Conservation (phyloP, 2,888 invertebrate genomes). For the Leucozona laternaria region DNA sequence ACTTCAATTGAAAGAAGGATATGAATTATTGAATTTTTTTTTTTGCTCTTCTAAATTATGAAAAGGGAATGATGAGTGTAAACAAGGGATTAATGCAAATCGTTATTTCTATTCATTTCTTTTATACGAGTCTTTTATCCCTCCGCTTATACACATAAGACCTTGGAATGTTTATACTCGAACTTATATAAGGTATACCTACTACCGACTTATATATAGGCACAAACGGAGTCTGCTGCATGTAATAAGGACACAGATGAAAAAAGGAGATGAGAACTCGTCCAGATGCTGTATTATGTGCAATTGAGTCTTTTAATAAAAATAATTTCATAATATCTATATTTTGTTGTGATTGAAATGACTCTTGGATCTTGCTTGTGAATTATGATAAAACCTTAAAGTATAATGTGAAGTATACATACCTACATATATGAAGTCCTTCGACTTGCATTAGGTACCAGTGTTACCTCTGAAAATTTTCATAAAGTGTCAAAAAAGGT, state of each 20-base stretch:
- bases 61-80: conserved; percentile 63
- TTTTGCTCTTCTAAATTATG: conserved; percentile 16
- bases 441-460: conserved; percentile 48
- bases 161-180: background rate
- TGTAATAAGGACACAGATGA: conserved; percentile 35
- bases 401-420: background rate
- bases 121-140: conserved; percentile 10
- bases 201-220: background rate
- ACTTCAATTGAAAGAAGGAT: conserved; percentile 47
- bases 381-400: conserved; percentile 10
- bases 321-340: conserved; percentile 68
- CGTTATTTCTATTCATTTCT: conserved; percentile 57
- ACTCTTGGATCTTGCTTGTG: conserved; percentile 18
- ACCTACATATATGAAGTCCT: conserved; percentile 45
- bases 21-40: conserved; percentile 15
- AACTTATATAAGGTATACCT: background rate
- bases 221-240: background rate
- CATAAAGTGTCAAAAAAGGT: too few species aligned
- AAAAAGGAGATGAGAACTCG: conserved; percentile 49
- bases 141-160: background rate
- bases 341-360: conserved; percentile 64
- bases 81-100: conserved; percentile 73
- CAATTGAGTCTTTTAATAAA: conserved; percentile 57
- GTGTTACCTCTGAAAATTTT: too few species aligned
- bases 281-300: conserved; percentile 57